Conservation (phyloP, 2,113 vertebrate species). For the rabbit (Oryctolagus cuniculus) region DNA sequence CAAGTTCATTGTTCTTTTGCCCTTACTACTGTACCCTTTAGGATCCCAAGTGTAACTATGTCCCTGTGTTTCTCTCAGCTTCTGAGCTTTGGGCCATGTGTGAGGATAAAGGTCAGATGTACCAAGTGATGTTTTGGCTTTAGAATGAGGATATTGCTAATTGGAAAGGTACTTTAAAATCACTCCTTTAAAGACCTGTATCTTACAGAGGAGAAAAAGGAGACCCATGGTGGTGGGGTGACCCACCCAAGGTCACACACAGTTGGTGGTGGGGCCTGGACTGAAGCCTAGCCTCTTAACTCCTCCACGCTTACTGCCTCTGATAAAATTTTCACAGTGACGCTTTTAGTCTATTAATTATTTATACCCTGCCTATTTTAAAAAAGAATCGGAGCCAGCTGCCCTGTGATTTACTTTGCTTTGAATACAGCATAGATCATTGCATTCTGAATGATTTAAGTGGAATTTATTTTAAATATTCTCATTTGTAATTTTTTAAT, state of each 20-base stretch:
- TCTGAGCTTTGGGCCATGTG: not conserved
- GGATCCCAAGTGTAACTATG: not conserved
- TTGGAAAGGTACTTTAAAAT: conserved; percentile 19
- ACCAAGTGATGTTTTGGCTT: conserved; percentile 13
- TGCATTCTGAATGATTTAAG: conserved; percentile 49
- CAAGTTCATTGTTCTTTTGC: not conserved
- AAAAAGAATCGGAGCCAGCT: conserved; percentile 63
- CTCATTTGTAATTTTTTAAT: conserved; percentile 18
- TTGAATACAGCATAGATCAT: conserved; percentile 54
- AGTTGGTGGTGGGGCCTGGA: conserved; percentile 49
- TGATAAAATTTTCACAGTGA: conserved; percentile 76
- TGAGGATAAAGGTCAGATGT: not conserved
- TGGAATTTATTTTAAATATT: not conserved
- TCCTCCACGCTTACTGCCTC: conserved; percentile 53
- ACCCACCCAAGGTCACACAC: conserved; percentile 61
- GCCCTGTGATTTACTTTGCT: conserved; percentile 67
- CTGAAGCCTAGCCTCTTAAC: conserved; percentile 52
- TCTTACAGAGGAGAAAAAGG: conserved; percentile 27
- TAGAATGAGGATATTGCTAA: not conserved
- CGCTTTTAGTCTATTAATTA: conserved; percentile 80
- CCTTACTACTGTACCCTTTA: not conserved
- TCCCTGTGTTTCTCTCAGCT: not conserved
- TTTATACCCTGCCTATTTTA: conserved; percentile 74
- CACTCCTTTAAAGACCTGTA: not conserved
- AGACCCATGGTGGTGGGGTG: not conserved